Evolutionary conservation across 2,113 vertebrate species (phyloP).

Genomic region (Silurus asotus): DNA sequence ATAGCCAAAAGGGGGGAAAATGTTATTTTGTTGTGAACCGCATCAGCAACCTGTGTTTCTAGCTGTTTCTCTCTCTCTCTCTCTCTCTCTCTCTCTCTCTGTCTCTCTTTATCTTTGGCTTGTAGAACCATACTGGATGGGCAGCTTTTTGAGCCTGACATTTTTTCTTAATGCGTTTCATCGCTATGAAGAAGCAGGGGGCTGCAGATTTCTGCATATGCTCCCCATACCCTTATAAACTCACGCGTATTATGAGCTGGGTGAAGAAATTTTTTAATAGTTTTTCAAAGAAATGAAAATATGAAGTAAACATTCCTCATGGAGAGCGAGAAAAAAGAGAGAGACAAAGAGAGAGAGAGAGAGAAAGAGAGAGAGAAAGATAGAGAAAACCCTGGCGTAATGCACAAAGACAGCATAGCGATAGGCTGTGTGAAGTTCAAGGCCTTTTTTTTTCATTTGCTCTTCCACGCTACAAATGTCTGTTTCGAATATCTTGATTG

Average conservation of each 20-base stretch:
- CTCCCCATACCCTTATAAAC: slow-evolving; percentile 49
- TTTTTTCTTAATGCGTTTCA: slow-evolving; percentile 51
- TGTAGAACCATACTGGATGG: slow-evolving; percentile 43
- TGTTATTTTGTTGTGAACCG: slow-evolving; percentile 72
- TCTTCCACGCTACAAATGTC: slow-evolving; percentile 5
- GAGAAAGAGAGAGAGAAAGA: neutral
- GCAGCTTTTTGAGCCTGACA: slow-evolving; percentile 40
- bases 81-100: neutral
- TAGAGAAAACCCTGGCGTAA: slow-evolving; percentile 25
- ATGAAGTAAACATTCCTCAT: slow-evolving; percentile 14
- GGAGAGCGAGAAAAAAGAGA: neutral
- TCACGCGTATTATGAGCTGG: slow-evolving; percentile 33
- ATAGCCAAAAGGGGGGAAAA: slow-evolving; percentile 65
- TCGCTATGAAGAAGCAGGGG: slow-evolving; percentile 15
- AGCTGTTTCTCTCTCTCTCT: neutral
- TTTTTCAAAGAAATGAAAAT: slow-evolving; percentile 39
- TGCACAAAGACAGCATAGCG: slow-evolving; percentile 12
- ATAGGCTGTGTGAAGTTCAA: slow-evolving; percentile 20
- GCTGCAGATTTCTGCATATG: slow-evolving; percentile 32
- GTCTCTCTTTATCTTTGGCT: slow-evolving; percentile 20
- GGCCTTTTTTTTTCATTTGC: slow-evolving; percentile 27
- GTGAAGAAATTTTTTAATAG: slow-evolving; percentile 20
- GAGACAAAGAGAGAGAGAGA: neutral
- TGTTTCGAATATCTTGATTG: slow-evolving; percentile 31
- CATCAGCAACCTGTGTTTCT: slow-evolving; percentile 69